Percentiles rank a stretch among this genome's conserved stretches.
These are phyloP conservation scores for Sigmodon hispidus DNA, from an alignment of 2,113 vertebrate genomes.

Conservation along the genomic window DNA sequence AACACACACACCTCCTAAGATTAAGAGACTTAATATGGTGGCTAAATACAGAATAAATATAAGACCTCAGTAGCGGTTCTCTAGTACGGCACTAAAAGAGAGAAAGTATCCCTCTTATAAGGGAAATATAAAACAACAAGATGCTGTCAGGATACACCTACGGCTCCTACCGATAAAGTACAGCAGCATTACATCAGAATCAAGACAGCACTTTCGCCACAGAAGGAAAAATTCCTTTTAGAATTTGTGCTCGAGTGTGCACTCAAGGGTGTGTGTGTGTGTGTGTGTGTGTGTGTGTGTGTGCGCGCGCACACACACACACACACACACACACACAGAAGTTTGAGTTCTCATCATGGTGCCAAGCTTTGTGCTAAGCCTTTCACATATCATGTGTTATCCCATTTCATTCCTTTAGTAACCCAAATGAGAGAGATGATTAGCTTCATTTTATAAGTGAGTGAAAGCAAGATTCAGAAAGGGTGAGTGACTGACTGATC, in stretches of 20 bases:
- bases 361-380: background rate
- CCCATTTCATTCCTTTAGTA: background rate
- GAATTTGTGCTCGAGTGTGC: background rate
- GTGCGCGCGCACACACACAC: too few relatives aligned
- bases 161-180: background rate
- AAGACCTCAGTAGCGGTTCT: background rate
- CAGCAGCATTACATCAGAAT: background rate
- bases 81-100: background rate
- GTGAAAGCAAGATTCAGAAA: slow-evolving; percentile 40
- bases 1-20: background rate
- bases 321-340: too few relatives aligned
- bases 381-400: background rate
- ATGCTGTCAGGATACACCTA: background rate
- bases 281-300: background rate
- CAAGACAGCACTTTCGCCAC: background rate
- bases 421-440: background rate
- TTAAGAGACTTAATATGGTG: background rate
- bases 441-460: slow-evolving; percentile 1
- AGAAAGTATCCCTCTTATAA: background rate
- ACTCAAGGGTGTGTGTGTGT: background rate
- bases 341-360: background rate
- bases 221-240: background rate
- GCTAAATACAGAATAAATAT: slow-evolving; percentile 15
- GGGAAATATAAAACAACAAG: background rate
- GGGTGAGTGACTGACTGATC: background rate